Evolutionary conservation across 2,113 vertebrate species (phyloP).

Genomic region (Prinia subflava): DNA sequence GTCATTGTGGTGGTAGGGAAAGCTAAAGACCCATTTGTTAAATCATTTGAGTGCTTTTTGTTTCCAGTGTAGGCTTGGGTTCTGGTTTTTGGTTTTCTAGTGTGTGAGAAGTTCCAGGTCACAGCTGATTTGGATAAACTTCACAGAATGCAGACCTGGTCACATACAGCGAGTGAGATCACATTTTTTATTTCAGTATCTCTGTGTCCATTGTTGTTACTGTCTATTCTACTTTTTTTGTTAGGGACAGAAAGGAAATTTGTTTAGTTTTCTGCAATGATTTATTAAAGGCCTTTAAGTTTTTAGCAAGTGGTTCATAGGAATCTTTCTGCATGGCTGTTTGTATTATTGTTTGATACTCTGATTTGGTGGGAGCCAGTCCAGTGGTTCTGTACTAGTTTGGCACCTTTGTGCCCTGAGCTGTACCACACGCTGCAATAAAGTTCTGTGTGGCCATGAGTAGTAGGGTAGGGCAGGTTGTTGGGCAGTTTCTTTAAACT

Average conservation of each 20-base stretch:
- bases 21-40: not conserved
- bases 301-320: not conserved
- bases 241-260: not conserved
- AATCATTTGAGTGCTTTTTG: not conserved
- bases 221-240: not conserved
- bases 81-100: not conserved
- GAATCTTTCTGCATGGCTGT: not conserved
- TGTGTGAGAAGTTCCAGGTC: not conserved
- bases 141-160: not conserved
- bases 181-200: not conserved
- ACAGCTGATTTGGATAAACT: not conserved
- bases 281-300: not conserved
- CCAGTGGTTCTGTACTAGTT: not conserved
- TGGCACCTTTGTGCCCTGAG: not conserved
- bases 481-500: not conserved
- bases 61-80: not conserved
- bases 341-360: not conserved
- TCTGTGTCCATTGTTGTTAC: not conserved
- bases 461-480: not conserved
- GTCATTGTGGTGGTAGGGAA: accelerated
- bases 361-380: not conserved
- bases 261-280: not conserved
- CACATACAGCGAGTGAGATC: not conserved
- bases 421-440: not conserved
- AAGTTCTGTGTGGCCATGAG: not conserved